These are phyloP conservation scores for Pristionchus japonicus DNA, from an alignment of 2,888 invertebrate genomes.

Conservation along the genomic window DNA sequence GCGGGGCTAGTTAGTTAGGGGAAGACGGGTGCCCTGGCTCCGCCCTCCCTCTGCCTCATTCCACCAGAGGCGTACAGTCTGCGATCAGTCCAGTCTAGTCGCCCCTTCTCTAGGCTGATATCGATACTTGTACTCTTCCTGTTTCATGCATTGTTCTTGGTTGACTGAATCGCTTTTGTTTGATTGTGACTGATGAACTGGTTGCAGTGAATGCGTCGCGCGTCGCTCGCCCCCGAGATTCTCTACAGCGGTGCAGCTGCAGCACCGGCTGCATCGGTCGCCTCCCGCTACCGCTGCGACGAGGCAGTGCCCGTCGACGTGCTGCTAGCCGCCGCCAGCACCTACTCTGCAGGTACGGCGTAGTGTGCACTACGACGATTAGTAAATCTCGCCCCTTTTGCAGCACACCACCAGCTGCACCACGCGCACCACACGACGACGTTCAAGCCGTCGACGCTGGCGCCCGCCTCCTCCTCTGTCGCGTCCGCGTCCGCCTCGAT, in stretches of 20 bases:
- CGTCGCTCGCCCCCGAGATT: conserved; percentile 40
- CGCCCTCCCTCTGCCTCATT: neutral
- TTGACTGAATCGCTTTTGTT: neutral
- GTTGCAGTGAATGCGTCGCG: conserved; percentile 32
- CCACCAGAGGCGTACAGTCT: conserved; percentile 27
- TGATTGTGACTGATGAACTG: neutral
- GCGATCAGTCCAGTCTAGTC: neutral
- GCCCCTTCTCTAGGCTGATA: neutral
- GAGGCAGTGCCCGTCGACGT: conserved; percentile 12
- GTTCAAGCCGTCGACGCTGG: conserved; percentile 8
- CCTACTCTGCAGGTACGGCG: conserved; percentile 1
- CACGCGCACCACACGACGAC: conserved; percentile 22
- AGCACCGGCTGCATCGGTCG: conserved; percentile 2
- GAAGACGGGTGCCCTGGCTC: neutral
- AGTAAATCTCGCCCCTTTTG: neutral
- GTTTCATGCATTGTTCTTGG: neutral
- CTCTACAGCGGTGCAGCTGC: neutral
- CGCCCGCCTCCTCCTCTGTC: neutral
- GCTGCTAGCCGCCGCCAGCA: neutral
- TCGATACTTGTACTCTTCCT: conserved; percentile 12
- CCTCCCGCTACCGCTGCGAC: conserved; percentile 13
- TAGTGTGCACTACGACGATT: neutral
- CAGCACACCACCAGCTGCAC: conserved; percentile 37
- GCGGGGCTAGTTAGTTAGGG: neutral
- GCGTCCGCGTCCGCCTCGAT: neutral